Conservation (phyloP, 2,888 invertebrate genomes). For the Lasiommata megera region DNA sequence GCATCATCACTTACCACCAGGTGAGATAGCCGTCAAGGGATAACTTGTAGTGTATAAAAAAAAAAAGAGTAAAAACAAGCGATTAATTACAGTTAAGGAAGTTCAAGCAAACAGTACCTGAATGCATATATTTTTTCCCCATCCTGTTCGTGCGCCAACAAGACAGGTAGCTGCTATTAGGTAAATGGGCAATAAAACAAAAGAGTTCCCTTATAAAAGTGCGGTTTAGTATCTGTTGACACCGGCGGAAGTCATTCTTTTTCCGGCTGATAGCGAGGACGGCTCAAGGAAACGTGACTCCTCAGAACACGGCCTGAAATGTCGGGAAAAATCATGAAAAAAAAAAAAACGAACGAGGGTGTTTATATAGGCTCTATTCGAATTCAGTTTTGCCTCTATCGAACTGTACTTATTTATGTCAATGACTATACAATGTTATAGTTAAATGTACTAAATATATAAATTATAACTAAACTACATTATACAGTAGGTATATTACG, state of each 20-base stretch:
- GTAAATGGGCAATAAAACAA: conserved; percentile 35
- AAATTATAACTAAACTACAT: too few relatives aligned
- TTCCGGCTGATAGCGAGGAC: conserved; percentile 68
- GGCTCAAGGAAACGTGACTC: conserved; percentile 62
- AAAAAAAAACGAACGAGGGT: conserved; percentile 44
- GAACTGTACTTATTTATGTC: too few relatives aligned
- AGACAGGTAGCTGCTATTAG: conserved; percentile 19
- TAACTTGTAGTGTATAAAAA: too few relatives aligned
- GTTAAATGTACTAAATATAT: too few relatives aligned
- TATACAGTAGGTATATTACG: too few relatives aligned
- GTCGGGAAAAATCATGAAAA: conserved; percentile 65
- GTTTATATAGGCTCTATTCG: conserved; percentile 18
- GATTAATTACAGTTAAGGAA: neutral
- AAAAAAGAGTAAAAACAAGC: too few relatives aligned
- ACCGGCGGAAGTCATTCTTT: conserved; percentile 71
- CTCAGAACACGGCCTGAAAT: conserved; percentile 47
- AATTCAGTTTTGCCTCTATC: too few relatives aligned
- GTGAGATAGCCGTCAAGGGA: too few relatives aligned
- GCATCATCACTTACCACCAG: too few relatives aligned
- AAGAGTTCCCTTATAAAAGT: conserved; percentile 49
- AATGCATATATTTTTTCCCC: neutral
- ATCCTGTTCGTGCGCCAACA: conserved; percentile 11
- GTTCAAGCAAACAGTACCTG: neutral
- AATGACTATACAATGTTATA: too few relatives aligned
- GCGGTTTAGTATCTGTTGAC: conserved; percentile 49